These are phyloP conservation scores for Diplosoma virens DNA, from an alignment of 23 tunicate genomes.

Conservation along the genomic window DNA sequence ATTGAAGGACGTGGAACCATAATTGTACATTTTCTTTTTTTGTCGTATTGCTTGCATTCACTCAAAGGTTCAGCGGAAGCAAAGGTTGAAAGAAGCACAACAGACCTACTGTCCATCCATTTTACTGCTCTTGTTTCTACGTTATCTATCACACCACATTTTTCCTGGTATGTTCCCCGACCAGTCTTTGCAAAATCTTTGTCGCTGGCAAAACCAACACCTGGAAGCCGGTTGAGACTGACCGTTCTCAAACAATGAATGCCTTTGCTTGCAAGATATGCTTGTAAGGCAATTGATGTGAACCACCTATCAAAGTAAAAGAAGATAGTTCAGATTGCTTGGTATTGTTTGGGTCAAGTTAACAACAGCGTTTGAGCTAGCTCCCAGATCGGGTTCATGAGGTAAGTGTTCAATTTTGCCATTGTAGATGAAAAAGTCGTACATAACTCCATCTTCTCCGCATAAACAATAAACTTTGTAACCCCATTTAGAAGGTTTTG, in stretches of 20 bases:
- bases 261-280: neutral
- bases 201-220: neutral
- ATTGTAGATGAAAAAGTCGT: neutral
- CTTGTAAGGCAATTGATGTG: neutral
- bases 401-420: conserved; percentile 4
- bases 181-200: neutral
- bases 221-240: conserved; percentile 8
- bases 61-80: conserved; percentile 10
- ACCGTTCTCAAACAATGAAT: conserved; percentile 7
- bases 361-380: conserved; percentile 18
- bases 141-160: neutral
- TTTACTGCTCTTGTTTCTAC: neutral
- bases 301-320: conserved; percentile 23
- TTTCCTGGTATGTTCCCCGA: conserved; percentile 1
- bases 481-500: neutral
- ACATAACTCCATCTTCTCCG: conserved; percentile 4
- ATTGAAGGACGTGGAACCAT: neutral
- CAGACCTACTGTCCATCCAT: conserved; percentile 13
- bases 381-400: conserved; percentile 17
- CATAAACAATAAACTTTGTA: conserved; percentile 15
- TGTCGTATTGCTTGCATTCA: conserved; percentile 10
- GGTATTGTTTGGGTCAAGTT: neutral
- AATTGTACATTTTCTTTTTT: neutral
- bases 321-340: neutral
- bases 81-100: neutral